Base-by-base conservation (phyloP, 2,888 invertebrate genomes). In the Calliphora vomitoria region DNA sequence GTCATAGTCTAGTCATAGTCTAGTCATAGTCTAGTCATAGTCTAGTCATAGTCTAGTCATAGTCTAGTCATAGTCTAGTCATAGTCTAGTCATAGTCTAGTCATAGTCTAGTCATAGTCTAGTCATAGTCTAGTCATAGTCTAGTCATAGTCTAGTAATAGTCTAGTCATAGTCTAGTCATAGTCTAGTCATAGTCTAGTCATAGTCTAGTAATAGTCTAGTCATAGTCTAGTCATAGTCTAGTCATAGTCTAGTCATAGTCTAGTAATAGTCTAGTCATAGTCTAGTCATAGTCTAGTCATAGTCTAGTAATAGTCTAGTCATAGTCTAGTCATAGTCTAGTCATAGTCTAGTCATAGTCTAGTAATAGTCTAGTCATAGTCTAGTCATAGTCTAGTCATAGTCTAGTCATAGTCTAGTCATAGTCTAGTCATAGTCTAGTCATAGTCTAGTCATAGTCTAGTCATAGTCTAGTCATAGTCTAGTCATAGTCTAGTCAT, bases 111-210 rank as follows among this genome's bases (percentile, higher is more conserved):
- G n/a, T 47, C 18, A 53, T 18, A 53, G n/a, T 53, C 53, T 53
- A 53, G 53, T 53, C 53, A 53, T 53, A 53, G 53, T 53, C 18
- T 53, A 53, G 53, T 53, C n/a, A 53, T 18, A 53, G 53, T 53
- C 53, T 53, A 53, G 53, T 53, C 53, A 53, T 53, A 53, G 53
- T 53, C n/a, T 25, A 25, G 25, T 25, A 18, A 53, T 53, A 53
- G 53, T 53, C n/a, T 53, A 18, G 53, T 53, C 53, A 53, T 53
- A 53, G 53, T 53, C 53, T 53, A 53, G 53, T 53, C 53, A 53
- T 53, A 53, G 53, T 53, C 53, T 18, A 53, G 18, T 53, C 53
- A 53, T 53, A 53, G 53, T 18, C 53, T 53, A 18, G 53, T 53
- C 53, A 53, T 53, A 53, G 13, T 47, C 44, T 47, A 13, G 44